Evolutionary conservation across 2,797 vertebrate species (phyloP).

Genomic region (Tolypeutes matacus): DNA sequence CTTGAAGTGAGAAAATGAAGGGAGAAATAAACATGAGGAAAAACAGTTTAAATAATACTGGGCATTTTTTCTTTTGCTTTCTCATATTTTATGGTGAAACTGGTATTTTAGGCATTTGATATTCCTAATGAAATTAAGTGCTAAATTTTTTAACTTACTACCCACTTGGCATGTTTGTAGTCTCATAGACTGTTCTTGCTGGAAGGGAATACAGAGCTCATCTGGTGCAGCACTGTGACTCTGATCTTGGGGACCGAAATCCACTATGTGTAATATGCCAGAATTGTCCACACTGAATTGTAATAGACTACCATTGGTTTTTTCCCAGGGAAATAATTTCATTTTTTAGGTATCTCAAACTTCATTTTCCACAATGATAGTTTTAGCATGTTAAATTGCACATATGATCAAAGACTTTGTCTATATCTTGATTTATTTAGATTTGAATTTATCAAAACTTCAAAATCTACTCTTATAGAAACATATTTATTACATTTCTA

Average conservation of each 20-base stretch:
- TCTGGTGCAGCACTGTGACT: neutral
- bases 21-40: slow-evolving; percentile 18
- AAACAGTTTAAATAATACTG: neutral
- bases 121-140: slow-evolving; percentile 31
- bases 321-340: neutral
- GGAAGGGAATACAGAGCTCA: neutral
- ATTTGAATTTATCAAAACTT: slow-evolving; percentile 45
- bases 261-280: neutral
- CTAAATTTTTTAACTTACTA: slow-evolving; percentile 26
- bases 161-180: neutral
- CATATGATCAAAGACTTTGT: neutral
- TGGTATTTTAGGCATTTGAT: neutral
- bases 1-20: slow-evolving; percentile 9
- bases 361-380: neutral
- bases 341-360: neutral
- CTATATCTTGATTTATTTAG: slow-evolving; percentile 33
- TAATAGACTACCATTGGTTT: neutral
- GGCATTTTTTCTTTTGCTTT: neutral
- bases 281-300: neutral
- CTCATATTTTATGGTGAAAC: slow-evolving; percentile 10
- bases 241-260: neutral
- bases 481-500: slow-evolving; percentile 6
- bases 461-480: slow-evolving; percentile 7
- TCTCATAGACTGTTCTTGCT: slow-evolving; percentile 6
- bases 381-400: slow-evolving; percentile 6